phyloP scores from a whole-genome alignment of 2,113 vertebrate species.

The Mohoua ochrocephala region DNA sequence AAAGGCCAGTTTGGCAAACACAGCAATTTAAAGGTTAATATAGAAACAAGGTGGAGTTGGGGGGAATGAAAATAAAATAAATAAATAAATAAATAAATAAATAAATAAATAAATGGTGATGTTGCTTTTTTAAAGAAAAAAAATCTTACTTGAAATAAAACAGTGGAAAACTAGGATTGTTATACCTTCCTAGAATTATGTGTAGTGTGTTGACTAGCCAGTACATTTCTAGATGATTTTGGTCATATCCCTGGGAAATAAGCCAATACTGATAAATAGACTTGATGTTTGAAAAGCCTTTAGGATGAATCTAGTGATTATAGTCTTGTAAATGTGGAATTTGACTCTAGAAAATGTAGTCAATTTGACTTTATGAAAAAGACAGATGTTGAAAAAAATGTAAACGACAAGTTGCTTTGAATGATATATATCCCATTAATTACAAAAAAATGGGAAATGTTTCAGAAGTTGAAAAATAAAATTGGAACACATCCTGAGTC shows the following conservation, averaged over 20 bases:
- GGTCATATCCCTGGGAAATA: constrained; percentile 28
- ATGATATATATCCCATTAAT: not conserved
- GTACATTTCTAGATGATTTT: constrained; percentile 14
- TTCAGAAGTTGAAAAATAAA: not conserved
- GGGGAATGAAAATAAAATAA: not conserved
- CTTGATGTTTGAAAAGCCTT: constrained; percentile 3
- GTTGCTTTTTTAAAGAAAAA: not conserved
- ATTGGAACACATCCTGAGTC: not conserved
- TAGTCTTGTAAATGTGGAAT: not conserved
- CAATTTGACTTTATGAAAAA: not conserved
- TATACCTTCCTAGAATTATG: not conserved
- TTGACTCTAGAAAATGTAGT: not conserved
- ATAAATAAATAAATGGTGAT: not conserved
- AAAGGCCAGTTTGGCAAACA: not conserved
- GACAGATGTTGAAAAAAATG: not conserved
- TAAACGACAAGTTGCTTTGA: not conserved
- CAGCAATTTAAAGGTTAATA: not conserved
- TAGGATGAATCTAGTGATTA: not conserved
- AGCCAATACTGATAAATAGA: constrained; percentile 18
- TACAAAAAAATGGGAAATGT: not conserved
- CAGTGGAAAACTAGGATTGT: not conserved
- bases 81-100: not conserved
- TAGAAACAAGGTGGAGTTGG: not conserved
- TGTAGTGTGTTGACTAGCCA: not conserved
- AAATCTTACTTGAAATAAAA: not conserved